Conservation (phyloP, 2,113 vertebrate species). For the Macquaria australasica region DNA sequence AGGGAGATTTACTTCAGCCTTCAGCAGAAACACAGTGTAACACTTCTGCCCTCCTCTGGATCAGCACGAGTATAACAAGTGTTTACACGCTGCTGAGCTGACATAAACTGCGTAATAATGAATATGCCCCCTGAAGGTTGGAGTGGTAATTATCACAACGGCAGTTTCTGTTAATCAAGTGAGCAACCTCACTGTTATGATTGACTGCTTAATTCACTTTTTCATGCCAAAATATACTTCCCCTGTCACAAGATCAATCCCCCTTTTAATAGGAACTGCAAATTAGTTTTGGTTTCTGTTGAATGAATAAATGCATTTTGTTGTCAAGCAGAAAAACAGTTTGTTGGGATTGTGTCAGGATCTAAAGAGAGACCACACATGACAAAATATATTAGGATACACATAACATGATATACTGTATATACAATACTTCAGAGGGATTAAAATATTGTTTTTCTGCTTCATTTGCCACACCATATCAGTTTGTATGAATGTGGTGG, state of each 20-base stretch:
- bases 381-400: slow-evolving; percentile 8
- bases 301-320: slow-evolving; percentile 64
- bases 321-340: slow-evolving; percentile 55
- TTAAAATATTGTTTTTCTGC: not conserved
- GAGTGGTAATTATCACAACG: slow-evolving; percentile 37
- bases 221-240: slow-evolving; percentile 41
- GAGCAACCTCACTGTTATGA: slow-evolving; percentile 43
- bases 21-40: slow-evolving; percentile 45
- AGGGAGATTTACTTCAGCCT: slow-evolving; percentile 48
- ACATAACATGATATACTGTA: not conserved
- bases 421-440: not conserved
- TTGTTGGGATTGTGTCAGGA: slow-evolving; percentile 13
- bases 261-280: slow-evolving; percentile 49
- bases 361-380: slow-evolving; percentile 25
- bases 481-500: not conserved
- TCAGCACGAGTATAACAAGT: slow-evolving; percentile 22
- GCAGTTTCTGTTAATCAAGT: slow-evolving; percentile 59
- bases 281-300: slow-evolving; percentile 72
- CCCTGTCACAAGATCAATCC: slow-evolving; percentile 55
- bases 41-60: slow-evolving; percentile 78
- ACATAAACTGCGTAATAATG: slow-evolving; percentile 34
- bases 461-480: not conserved
- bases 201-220: slow-evolving; percentile 52
- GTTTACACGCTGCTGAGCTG: slow-evolving; percentile 23
- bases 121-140: slow-evolving; percentile 50